Evolutionary conservation across 2,113 vertebrate species (phyloP), one percentile per base, ranked within the genome.

Genomic region (Emydura subglobosa): DNA sequence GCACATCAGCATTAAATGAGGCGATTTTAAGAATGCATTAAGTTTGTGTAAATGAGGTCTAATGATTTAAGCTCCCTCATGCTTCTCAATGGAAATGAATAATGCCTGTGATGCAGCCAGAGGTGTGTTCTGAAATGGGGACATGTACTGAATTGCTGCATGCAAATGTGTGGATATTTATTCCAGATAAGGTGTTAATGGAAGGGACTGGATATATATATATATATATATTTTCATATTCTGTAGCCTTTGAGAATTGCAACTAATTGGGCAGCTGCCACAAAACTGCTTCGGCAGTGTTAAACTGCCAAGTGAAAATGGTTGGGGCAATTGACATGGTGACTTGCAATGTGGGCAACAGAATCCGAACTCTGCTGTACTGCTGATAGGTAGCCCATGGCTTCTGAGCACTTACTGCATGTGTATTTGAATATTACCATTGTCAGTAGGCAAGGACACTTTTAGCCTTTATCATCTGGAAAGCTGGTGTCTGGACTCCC

Each of bases 1-100:
- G 92, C 84, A 34, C 87, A 21, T 88, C 89, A 24, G 87, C 90
- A 24, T 9, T 19, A 90, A 90, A 72, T 0, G 79, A 90, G 86
- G 86, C 93, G 9, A 92, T 59, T 87, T 94, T 82, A 90, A 87
- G n/a, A 97, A 93, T 13, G 92, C 90, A 86, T 86, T 51, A 90
- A 93, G 86, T 25, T 91, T 55, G 82, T 88, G 82, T 91, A 93
- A 97, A 97, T 61, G 91, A 95, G 92, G 0, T 68, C 91, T 97
- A 96, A 97, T 39, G 31, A 96, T 82, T 97, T 97, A 93, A 97
- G 95, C 91, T 90, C 19, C 92, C 88, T 95, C 94, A 96, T 92
- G 91, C 89, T 83, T 65, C 91, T 91, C 53, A 47, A 14, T 94
- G 96, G 97, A 95, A 97, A 95, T 97, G 87, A 97, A 92, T 89